A percentile compares a stretch with the other conserved stretches of the same genome.
phyloP scores from a whole-genome alignment of 2,113 vertebrate species.

The Silurus asotus region DNA sequence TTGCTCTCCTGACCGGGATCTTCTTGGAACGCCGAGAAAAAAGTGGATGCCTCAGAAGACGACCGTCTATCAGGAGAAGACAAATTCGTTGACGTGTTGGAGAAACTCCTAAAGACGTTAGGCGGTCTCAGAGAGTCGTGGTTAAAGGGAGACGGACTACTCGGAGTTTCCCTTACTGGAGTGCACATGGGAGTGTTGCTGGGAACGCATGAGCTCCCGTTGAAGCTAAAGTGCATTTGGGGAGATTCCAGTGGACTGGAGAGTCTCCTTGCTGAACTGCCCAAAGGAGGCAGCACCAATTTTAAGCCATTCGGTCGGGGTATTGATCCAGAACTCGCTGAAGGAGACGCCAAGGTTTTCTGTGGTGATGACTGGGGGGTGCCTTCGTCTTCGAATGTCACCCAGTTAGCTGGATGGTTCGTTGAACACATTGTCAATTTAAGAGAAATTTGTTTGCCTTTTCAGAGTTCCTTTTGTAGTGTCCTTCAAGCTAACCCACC shows the following conservation, averaged over 20 bases:
- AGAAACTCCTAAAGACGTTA: constrained; percentile 69
- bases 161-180: constrained; percentile 80
- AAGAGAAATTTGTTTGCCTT: background rate
- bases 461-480: constrained; percentile 4
- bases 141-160: constrained; percentile 67
- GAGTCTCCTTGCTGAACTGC: constrained; percentile 75
- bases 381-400: constrained; percentile 91
- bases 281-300: constrained; percentile 76
- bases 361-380: constrained; percentile 76
- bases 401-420: constrained; percentile 88
- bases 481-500: background rate
- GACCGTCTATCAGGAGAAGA: constrained; percentile 59
- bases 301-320: constrained; percentile 89
- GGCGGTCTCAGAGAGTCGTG: constrained; percentile 71
- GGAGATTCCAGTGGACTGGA: constrained; percentile 83
- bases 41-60: constrained; percentile 58
- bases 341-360: constrained; percentile 67
- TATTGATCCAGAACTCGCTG: constrained; percentile 68
- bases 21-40: constrained; percentile 72
- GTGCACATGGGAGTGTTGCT: constrained; percentile 88
- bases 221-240: constrained; percentile 78
- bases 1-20: constrained; percentile 78
- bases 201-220: constrained; percentile 81
- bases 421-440: constrained; percentile 82
- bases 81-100: constrained; percentile 58